Evolutionary conservation across 2,888 invertebrate genomes (phyloP).

Genomic region (Gasteruption jaculator): DNA sequence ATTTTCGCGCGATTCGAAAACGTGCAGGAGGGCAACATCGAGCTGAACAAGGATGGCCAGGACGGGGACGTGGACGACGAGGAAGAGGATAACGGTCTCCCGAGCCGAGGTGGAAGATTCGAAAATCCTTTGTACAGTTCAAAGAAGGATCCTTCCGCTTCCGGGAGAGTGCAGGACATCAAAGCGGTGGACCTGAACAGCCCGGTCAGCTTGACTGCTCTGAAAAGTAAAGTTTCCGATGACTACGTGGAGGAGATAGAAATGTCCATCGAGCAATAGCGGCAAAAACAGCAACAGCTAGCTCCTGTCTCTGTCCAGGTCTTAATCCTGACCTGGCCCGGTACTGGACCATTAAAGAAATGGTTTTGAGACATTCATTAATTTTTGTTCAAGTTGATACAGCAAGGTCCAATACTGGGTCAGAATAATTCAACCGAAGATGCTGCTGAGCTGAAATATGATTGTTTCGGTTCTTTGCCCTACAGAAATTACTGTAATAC

Average conservation of each 20-base stretch:
- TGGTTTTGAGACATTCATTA: too few relatives aligned
- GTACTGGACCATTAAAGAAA: too few relatives aligned
- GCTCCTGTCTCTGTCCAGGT: too few relatives aligned
- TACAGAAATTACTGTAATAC: too few relatives aligned
- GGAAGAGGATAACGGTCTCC: slow-evolving; percentile 11
- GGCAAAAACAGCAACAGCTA: slow-evolving; percentile 7
- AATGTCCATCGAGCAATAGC: slow-evolving; percentile 26
- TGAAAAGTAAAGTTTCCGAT: slow-evolving; percentile 27
- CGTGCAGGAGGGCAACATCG: slow-evolving; percentile 39
- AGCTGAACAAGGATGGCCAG: slow-evolving; percentile 21
- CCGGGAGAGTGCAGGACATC: slow-evolving; percentile 8
- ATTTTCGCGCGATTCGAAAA: slow-evolving; percentile 49
- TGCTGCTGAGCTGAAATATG: too few relatives aligned
- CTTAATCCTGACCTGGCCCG: too few relatives aligned
- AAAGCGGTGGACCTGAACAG: slow-evolving; percentile 28
- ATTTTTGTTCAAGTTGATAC: too few relatives aligned
- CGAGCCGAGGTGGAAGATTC: slow-evolving; percentile 33
- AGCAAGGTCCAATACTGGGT: too few relatives aligned
- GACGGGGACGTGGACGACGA: slow-evolving; percentile 9
- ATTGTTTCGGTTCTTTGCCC: too few relatives aligned
- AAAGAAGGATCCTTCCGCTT: slow-evolving; percentile 23
- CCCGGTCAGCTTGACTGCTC: slow-evolving; percentile 31
- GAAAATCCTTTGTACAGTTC: slow-evolving; percentile 45
- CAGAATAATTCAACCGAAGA: too few relatives aligned
- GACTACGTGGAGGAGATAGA: slow-evolving; percentile 30